Evolutionary conservation across 2,888 invertebrate species (phyloP).

Genomic region (Sympetrum striolatum): DNA sequence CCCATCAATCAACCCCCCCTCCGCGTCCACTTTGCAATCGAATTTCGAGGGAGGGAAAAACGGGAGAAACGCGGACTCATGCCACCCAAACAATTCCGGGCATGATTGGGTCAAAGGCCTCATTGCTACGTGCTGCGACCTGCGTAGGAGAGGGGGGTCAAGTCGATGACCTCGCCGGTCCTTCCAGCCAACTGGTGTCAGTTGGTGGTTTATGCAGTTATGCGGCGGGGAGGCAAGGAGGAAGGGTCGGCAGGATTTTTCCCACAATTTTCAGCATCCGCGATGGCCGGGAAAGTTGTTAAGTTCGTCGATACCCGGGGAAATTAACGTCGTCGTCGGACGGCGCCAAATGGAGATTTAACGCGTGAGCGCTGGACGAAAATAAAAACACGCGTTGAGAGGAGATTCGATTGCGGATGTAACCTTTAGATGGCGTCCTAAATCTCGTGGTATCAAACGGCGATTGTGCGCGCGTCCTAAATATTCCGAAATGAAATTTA

Average conservation of each 20-base stretch:
- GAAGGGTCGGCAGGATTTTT: not conserved
- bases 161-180: conserved; percentile 38
- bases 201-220: conserved; percentile 30
- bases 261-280: not conserved
- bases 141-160: conserved; percentile 19
- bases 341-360: no score
- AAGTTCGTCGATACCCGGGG: no score
- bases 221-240: not conserved
- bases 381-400: no score
- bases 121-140: conserved; percentile 24
- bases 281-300: not conserved
- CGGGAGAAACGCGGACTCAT: not conserved
- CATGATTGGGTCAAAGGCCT: conserved; percentile 44
- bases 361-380: no score
- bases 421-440: no score
- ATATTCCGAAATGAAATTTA: no score
- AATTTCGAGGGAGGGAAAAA: not conserved
- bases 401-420: no score
- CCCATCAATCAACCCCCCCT: conserved; percentile 25
- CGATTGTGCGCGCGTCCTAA: no score
- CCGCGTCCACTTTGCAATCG: conserved; percentile 3
- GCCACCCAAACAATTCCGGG: conserved; percentile 38
- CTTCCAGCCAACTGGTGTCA: conserved; percentile 35
- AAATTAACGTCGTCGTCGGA: no score
- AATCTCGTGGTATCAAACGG: no score